Percentiles rank a stretch among this genome's conserved stretches.
Evolutionary conservation across 2,797 vertebrate species (phyloP).

Genomic region (Cynopterus sphinx): DNA sequence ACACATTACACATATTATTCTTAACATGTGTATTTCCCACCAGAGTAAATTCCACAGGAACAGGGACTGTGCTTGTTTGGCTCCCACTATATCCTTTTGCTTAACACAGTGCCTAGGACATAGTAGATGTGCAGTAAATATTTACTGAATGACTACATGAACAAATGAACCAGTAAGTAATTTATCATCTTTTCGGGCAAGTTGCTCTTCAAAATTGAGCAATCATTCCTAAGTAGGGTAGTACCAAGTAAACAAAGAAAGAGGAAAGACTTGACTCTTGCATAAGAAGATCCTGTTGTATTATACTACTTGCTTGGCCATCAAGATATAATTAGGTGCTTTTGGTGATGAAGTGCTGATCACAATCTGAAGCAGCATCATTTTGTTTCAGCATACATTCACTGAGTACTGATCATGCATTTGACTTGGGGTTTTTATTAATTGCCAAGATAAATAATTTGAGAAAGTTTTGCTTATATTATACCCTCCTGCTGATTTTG

Average conservation of each 20-base stretch:
- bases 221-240: slow-evolving; percentile 12
- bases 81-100: not conserved
- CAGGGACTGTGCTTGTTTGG: not conserved
- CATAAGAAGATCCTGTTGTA: not conserved
- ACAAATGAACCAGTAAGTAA: slow-evolving; percentile 6
- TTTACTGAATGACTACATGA: not conserved
- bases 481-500: not conserved
- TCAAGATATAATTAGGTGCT: not conserved
- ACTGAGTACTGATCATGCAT: not conserved
- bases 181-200: slow-evolving; percentile 35
- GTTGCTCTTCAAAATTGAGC: slow-evolving; percentile 45
- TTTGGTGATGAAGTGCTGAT: not conserved
- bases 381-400: not conserved
- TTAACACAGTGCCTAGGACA: not conserved
- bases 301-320: not conserved
- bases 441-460: not conserved
- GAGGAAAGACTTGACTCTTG: slow-evolving; percentile 38
- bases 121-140: not conserved
- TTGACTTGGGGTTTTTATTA: not conserved
- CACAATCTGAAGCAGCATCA: not conserved
- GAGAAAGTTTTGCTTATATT: not conserved
- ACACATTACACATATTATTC: not conserved
- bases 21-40: not conserved
- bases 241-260: slow-evolving; percentile 52
- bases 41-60: not conserved